phyloP scores from a whole-genome alignment of 2,888 invertebrate genomes.

The Coleophora deauratella region DNA sequence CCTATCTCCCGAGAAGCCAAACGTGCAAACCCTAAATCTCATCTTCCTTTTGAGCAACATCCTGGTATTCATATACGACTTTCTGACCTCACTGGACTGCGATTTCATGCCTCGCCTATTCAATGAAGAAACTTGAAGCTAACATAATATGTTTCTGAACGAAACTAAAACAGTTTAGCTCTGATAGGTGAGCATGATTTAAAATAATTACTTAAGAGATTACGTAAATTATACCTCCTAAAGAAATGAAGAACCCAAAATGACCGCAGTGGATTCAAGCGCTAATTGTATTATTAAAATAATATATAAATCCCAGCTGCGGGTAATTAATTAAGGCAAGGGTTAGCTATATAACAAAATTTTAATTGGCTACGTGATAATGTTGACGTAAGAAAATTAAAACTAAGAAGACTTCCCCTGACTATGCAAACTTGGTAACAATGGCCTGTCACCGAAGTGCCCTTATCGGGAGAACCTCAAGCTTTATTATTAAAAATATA shows the following conservation, averaged over 20 bases:
- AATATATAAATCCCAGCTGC: conserved; percentile 33
- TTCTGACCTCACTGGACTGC: conserved; percentile 18
- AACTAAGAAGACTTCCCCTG: conserved; percentile 25
- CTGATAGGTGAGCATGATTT: too few species aligned
- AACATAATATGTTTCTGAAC: too few species aligned
- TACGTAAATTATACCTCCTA: too few species aligned
- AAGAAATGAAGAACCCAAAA: too few species aligned
- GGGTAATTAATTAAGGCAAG: conserved; percentile 37
- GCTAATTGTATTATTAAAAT: conserved; percentile 24
- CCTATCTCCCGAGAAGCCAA: conserved; percentile 30
- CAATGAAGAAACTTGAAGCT: too few species aligned
- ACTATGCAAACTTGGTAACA: conserved; percentile 23
- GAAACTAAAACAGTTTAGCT: too few species aligned
- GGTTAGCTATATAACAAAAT: conserved; percentile 31
- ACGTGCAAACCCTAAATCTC: conserved; percentile 35
- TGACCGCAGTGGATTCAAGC: conserved; percentile 1
- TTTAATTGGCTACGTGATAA: conserved; percentile 52
- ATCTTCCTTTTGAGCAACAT: conserved; percentile 45
- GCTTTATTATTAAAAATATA: neutral
- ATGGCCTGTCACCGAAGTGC: conserved; percentile 14
- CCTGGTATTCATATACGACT: conserved; percentile 45
- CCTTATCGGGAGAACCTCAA: neutral
- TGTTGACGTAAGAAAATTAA: conserved; percentile 44
- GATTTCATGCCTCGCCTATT: neutral
- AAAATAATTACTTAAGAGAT: too few species aligned